phyloP scores from a whole-genome alignment of 2,113 vertebrate species.

The Chascanopsetta lugubris region DNA sequence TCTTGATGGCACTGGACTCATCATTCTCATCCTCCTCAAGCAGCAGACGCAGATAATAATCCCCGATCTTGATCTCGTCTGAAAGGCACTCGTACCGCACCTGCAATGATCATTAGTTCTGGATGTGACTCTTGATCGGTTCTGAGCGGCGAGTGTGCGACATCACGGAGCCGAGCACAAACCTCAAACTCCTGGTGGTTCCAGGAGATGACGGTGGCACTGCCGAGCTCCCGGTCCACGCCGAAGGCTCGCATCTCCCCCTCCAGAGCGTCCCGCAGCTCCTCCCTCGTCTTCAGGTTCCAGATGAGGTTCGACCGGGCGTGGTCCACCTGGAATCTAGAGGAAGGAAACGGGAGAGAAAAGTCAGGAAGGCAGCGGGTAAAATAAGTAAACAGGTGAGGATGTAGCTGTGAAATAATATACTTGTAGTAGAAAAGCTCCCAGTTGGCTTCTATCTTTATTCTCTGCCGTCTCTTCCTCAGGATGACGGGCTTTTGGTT shows the following conservation, averaged over 20 bases:
- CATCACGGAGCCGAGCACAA: too few relatives aligned
- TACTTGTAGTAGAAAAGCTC: conserved; percentile 98
- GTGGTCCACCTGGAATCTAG: conserved; percentile 94
- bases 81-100: conserved; percentile 98
- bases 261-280: conserved; percentile 94
- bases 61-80: conserved; percentile 98
- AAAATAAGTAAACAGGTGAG: background rate
- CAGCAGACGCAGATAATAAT: conserved; percentile 95
- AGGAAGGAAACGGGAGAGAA: background rate
- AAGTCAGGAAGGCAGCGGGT: background rate
- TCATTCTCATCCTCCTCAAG: conserved; percentile 97
- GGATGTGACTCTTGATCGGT: background rate
- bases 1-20: conserved; percentile 93
- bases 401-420: background rate
- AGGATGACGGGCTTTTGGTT: conserved; percentile 97
- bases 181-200: conserved; percentile 99
- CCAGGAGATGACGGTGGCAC: conserved; percentile 93
- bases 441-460: conserved; percentile 99
- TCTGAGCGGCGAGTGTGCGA: too few relatives aligned
- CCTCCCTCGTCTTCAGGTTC: conserved; percentile 98
- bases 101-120: conserved; percentile 66
- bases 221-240: conserved; percentile 95
- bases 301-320: conserved; percentile 96
- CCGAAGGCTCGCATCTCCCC: conserved; percentile 95
- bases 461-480: conserved; percentile 95